Evolutionary conservation across 2,888 invertebrate species (phyloP), one percentile per base, ranked within the genome.

Genomic region (Hypsopygia costalis): DNA sequence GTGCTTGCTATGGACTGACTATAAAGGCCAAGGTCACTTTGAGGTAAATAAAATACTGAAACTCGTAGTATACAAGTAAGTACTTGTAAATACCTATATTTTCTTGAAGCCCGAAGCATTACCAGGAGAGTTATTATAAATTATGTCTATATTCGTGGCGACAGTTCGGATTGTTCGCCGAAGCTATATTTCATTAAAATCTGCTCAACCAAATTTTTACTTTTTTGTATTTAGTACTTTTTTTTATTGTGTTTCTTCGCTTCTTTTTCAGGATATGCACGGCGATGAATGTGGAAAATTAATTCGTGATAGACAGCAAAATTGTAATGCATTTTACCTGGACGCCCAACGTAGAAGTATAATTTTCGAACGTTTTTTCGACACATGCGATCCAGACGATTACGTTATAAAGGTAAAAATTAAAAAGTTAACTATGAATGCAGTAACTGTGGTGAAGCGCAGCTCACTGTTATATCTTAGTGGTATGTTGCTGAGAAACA

Each of bases 311-410:
- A 60, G 76, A 8, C 91, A 93, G 38, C 95, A 97, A 71, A 93
- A 97, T 68, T 97, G 97, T 62, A 72, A 90, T 3, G 74, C 89
- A 10, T 93, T 94, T 55, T 85, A 68, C 41, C 64, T 85, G 16
- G 80, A 89, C 35, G 85, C 90, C 29, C 90, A 92, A 36, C 86
- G 91, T 6, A 92, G 93, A 39, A 93, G 92, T 49, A 92, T 96
- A 64, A 92, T 93, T 1, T 97, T 95, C 65, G 90, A 92, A 22
- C 90, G 97, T 39, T 91, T 92, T 65, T 95, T 97, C 60, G 96
- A 97, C 66, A 97, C 97, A 1, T 97, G 97, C 62, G 96, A 97
- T 38, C 93, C 94, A 69, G 93, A 95, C 55, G 95, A 95, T 68
- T 95, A 95, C 63, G 66, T 94, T 9, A 93, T 95, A 50, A 93